These are phyloP conservation scores for Kradibia gibbosae DNA, from an alignment of 1,140 invertebrate genomes.

Conservation along the genomic window DNA sequence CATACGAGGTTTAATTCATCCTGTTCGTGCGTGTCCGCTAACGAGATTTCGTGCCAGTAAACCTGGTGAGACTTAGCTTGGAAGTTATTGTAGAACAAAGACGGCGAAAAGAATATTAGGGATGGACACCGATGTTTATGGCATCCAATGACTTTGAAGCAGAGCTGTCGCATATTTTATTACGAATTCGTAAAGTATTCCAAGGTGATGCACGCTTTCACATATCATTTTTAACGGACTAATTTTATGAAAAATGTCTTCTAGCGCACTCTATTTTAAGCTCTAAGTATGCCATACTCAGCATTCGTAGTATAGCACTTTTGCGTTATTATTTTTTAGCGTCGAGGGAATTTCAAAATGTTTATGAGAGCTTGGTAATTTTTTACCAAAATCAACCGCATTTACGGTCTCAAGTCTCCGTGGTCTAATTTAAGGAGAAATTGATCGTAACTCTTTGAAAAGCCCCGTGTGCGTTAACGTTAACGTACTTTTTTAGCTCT, in stretches of 20 bases:
- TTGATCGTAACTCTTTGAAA: no score
- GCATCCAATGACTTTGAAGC: background rate
- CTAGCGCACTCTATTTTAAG: no score
- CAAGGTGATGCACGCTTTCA: background rate
- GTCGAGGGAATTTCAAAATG: no score
- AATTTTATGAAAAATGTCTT: no score
- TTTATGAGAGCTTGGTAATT: no score
- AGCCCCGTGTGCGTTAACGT: no score
- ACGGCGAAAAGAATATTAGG: constrained; percentile 2
- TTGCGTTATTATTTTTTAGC: background rate
- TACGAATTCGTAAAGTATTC: background rate
- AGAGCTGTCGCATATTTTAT: background rate
- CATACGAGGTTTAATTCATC: constrained; percentile 50
- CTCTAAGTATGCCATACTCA: no score
- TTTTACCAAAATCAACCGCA: no score
- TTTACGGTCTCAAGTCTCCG: no score
- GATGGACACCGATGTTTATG: background rate
- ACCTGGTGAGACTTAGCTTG: background rate
- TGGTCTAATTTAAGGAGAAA: no score
- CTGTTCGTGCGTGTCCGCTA: background rate
- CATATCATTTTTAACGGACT: no score
- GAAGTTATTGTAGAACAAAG: constrained; percentile 3
- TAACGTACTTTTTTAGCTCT: no score
- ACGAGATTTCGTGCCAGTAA: background rate
- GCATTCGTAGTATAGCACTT: background rate